Evolutionary conservation across 2,888 invertebrate genomes (phyloP), one percentile per base, ranked within the genome.

Genomic region (Eilema griseolum): DNA sequence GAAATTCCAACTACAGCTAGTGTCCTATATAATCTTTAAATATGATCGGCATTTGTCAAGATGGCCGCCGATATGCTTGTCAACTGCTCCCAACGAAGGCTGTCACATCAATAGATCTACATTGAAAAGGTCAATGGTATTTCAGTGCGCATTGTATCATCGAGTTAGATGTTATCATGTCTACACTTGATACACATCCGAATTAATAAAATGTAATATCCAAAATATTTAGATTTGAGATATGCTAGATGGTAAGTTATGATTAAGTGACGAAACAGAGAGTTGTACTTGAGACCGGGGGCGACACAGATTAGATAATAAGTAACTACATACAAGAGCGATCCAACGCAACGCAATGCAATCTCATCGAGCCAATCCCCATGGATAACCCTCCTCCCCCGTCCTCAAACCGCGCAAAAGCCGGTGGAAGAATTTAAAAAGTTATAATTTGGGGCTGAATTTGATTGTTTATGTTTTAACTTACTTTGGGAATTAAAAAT

Each of bases 211-310:
- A 46, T 20, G 20, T 20, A 20, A 20, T 46, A 46, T 46, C 52
- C 52, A 52, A 52, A n/a, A 52, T 52, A 52, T n/a, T 52, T 52
- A 52, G 52, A 52, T 52, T n/a, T 52, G 20, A 52, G 52, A 52
- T 52, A 52, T 7, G 52, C 0, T 20, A 52, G 52, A 52, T 52
- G n/a, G 8, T 1, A 46, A 20, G 46, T 46, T 46, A 46, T 20
- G 46, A 46, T 52, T 52, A 52, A 52, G 10, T 52, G 52, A 52
- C n/a, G 52, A 52, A 52, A 52, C 2, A 2, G 20, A 0, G 4
- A 5, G 46, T 46, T 16, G 46, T 20, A 8, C 2, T 46, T 20
- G 46, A 20, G 20, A 20, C 20, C 5, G 11, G 33, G 2, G 46
- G 46, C 20, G 33, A 12, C 12, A 12, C 3, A 37, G 33, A 37